Percentiles rank a stretch among this genome's conserved stretches.
Conservation (phyloP, 1,140 invertebrate species). For the Lutraria rhynchaena region DNA sequence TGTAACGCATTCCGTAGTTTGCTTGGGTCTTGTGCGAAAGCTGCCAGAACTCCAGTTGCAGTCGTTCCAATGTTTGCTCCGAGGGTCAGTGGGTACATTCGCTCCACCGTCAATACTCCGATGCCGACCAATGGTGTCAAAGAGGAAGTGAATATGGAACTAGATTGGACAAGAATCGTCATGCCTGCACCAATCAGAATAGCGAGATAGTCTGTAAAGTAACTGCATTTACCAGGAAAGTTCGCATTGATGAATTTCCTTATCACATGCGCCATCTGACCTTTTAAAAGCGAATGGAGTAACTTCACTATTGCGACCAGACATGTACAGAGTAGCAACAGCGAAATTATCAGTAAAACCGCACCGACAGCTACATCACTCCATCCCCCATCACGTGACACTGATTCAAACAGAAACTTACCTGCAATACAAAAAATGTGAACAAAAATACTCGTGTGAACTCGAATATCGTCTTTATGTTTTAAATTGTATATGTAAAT, state of each 20-base stretch:
- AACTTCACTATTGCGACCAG: slow-evolving; percentile 85
- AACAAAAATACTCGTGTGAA: background rate
- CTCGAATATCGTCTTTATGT: background rate
- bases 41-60: slow-evolving; percentile 84
- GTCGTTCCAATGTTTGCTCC: slow-evolving; percentile 87
- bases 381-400: slow-evolving; percentile 65
- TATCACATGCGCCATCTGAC: slow-evolving; percentile 83
- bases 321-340: slow-evolving; percentile 84
- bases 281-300: slow-evolving; percentile 82
- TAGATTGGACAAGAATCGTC: slow-evolving; percentile 86
- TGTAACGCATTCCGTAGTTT: slow-evolving; percentile 73
- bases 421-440: slow-evolving; percentile 65
- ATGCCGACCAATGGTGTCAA: slow-evolving; percentile 86
- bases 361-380: slow-evolving; percentile 82
- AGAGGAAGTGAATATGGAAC: slow-evolving; percentile 86
- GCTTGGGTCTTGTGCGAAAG: slow-evolving; percentile 72
- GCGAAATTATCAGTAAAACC: slow-evolving; percentile 82
- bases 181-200: slow-evolving; percentile 84
- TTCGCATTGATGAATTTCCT: slow-evolving; percentile 85
- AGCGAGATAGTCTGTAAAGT: slow-evolving; percentile 84
- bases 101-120: slow-evolving; percentile 85
- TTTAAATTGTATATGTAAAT: background rate
- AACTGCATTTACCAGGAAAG: slow-evolving; percentile 81
- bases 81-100: slow-evolving; percentile 85
- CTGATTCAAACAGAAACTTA: slow-evolving; percentile 67